phyloP scores from a whole-genome alignment of 2,888 invertebrate genomes.

The Parasteatoda lunata region DNA sequence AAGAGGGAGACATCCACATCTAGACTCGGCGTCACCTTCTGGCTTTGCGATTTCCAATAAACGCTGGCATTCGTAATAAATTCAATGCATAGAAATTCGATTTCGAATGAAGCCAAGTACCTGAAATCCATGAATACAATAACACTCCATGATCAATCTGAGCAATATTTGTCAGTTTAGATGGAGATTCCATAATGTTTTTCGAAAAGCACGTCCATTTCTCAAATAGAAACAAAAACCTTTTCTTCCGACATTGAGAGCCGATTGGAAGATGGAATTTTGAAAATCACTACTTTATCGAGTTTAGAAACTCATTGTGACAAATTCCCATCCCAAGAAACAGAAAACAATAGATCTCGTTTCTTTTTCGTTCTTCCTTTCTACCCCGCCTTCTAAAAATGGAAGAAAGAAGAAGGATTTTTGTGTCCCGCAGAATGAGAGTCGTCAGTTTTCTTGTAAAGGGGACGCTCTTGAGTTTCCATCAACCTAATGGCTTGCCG shows the following conservation, averaged over 20 bases:
- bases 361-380: background rate
- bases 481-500: constrained; percentile 53
- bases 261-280: constrained; percentile 18
- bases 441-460: constrained; percentile 35
- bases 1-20: too few relatives aligned
- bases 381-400: background rate
- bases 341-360: constrained; percentile 43
- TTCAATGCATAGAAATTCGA: too few relatives aligned
- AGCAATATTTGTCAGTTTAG: background rate
- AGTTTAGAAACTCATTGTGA: constrained; percentile 57
- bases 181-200: background rate
- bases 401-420: constrained; percentile 23
- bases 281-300: constrained; percentile 54
- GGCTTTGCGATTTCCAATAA: too few relatives aligned
- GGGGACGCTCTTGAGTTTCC: constrained; percentile 40
- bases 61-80: too few relatives aligned
- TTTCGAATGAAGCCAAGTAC: too few relatives aligned
- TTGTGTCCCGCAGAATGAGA: constrained; percentile 42
- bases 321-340: constrained; percentile 39
- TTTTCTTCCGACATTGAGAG: background rate
- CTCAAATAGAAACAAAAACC: background rate
- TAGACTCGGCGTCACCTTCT: too few relatives aligned
- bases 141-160: background rate
- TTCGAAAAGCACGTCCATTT: background rate
- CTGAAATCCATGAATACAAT: background rate